Percentiles rank a stretch among this genome's conserved stretches.
Evolutionary conservation across 2,113 vertebrate species (phyloP).

Genomic region (Tyrannus savana): DNA sequence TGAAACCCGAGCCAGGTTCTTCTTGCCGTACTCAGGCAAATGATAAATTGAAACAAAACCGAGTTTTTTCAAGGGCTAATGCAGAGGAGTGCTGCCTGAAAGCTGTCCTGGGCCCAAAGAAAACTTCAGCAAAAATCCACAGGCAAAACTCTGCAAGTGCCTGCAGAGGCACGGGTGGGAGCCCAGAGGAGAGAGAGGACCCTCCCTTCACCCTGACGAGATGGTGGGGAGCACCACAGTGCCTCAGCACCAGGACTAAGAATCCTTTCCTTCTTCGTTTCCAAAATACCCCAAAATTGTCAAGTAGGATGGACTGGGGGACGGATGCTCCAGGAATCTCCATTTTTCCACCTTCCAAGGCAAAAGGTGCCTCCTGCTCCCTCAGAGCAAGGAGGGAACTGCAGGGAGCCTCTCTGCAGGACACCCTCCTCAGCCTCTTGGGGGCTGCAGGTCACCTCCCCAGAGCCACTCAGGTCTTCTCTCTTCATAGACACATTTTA

Average conservation of each 20-base stretch:
- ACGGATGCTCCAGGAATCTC: not conserved
- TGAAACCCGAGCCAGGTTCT: conserved; percentile 27
- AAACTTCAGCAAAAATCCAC: conserved; percentile 46
- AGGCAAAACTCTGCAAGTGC: not conserved
- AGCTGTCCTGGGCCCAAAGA: not conserved
- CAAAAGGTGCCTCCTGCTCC: not conserved
- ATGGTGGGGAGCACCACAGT: not conserved
- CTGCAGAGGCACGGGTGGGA: not conserved
- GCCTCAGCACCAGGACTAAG: not conserved
- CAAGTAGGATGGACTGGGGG: not conserved
- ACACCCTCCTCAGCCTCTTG: rapidly evolving
- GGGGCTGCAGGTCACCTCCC: not conserved
- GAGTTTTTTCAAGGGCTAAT: not conserved
- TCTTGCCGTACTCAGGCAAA: not conserved
- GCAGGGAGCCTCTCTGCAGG: not conserved
- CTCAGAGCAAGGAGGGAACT: rapidly evolving
- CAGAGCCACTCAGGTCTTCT: not conserved
- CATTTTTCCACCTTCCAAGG: not conserved
- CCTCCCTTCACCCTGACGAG: not conserved
- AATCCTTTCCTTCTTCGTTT: not conserved
- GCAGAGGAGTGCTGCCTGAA: not conserved
- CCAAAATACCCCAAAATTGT: not conserved
- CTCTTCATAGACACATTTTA: not conserved
- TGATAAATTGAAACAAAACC: not conserved
- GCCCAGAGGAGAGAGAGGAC: rapidly evolving